Conservation (phyloP, 2,113 vertebrate species). For the Amia ocellicauda region DNA sequence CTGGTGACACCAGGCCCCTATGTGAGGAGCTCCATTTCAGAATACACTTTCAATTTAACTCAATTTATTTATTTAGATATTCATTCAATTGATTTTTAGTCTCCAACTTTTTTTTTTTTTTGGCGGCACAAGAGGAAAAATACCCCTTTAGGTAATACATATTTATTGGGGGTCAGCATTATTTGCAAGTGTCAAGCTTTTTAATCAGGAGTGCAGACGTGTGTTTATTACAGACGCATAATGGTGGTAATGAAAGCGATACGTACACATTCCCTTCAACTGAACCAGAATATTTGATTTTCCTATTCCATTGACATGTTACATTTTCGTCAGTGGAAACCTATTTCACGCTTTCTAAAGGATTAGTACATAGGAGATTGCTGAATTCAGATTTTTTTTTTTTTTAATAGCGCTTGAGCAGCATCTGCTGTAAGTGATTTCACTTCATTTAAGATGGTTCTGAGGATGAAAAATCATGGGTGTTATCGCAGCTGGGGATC, state of each 20-base stretch:
- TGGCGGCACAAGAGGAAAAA: too few species aligned
- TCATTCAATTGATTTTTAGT: too few species aligned
- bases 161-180: too few species aligned
- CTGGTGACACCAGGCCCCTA: slow-evolving; percentile 1
- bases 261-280: not conserved
- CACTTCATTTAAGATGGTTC: slow-evolving; percentile 15
- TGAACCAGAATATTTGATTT: slow-evolving; percentile 18
- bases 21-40: not conserved
- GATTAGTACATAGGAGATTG: slow-evolving; percentile 24
- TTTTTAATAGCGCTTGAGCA: slow-evolving; percentile 12
- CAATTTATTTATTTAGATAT: too few species aligned
- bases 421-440: slow-evolving; percentile 22
- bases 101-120: not conserved
- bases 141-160: too few species aligned
- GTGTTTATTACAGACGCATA: not conserved
- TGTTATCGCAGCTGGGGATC: slow-evolving; percentile 9
- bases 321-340: slow-evolving; percentile 28
- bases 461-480: slow-evolving; percentile 13
- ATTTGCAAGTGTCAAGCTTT: too few species aligned
- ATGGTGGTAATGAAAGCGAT: not conserved
- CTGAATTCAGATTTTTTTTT: slow-evolving; percentile 7
- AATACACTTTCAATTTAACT: too few species aligned
- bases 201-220: too few species aligned
- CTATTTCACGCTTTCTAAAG: slow-evolving; percentile 31
- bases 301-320: slow-evolving; percentile 19